These are phyloP conservation scores for Lateolabrax maculatus DNA, from an alignment of 2,797 vertebrate genomes.

Conservation along the genomic window DNA sequence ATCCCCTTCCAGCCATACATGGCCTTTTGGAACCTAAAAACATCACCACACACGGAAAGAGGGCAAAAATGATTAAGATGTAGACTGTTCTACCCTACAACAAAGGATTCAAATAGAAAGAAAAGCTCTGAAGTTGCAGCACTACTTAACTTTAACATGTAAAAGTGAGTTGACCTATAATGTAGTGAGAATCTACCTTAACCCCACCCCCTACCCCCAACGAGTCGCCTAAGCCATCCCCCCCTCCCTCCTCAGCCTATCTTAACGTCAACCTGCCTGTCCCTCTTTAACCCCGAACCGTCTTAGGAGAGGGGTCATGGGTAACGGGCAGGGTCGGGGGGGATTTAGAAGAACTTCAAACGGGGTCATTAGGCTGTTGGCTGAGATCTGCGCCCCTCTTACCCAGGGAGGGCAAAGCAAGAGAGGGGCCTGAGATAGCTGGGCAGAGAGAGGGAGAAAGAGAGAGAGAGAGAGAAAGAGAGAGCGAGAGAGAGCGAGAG, in stretches of 20 bases:
- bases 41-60: constrained; percentile 44
- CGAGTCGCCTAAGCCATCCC: constrained; percentile 49
- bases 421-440: constrained; percentile 76
- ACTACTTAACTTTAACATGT: constrained; percentile 58
- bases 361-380: constrained; percentile 86
- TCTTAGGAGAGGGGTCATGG: constrained; percentile 83
- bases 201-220: constrained; percentile 38
- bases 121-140: constrained; percentile 3
- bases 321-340: constrained; percentile 80
- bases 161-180: constrained; percentile 56
- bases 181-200: constrained; percentile 61
- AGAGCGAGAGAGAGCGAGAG: constrained; percentile 53
- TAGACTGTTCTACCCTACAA: constrained; percentile 5
- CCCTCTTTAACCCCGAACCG: constrained; percentile 79
- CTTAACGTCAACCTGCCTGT: constrained; percentile 86
- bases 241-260: constrained; percentile 91
- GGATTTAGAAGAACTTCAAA: constrained; percentile 85
- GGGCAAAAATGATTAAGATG: constrained; percentile 27
- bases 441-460: constrained; percentile 53
- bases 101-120: constrained; percentile 15
- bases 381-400: constrained; percentile 80
- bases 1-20: constrained; percentile 99
- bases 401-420: constrained; percentile 76
- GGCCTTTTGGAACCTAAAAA: constrained; percentile 95
- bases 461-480: constrained; percentile 48